Evolutionary conservation across 2,888 invertebrate genomes (phyloP).

Genomic region (Suillia variegata): DNA sequence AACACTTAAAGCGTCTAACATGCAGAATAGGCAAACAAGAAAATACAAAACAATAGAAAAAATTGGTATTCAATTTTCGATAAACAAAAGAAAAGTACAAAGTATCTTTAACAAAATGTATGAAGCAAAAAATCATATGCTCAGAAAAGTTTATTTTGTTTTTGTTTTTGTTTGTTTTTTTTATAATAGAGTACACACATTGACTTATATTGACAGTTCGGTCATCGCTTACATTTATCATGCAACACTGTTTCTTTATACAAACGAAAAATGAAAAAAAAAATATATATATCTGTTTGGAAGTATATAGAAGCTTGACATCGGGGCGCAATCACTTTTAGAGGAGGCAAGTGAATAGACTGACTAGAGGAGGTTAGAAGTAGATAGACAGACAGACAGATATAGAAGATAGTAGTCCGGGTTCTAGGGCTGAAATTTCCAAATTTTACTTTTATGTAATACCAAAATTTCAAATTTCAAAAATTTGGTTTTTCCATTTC

Average conservation of each 20-base stretch:
- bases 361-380: constrained; percentile 14
- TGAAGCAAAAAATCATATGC: not conserved
- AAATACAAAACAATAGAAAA: too few relatives aligned
- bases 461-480: too few relatives aligned
- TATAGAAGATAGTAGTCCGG: constrained; percentile 9
- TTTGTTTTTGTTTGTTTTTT: not conserved
- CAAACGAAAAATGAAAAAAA: not conserved
- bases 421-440: too few relatives aligned
- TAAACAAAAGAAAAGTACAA: constrained; percentile 3
- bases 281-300: not conserved
- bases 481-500: too few relatives aligned
- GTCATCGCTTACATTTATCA: constrained; percentile 3
- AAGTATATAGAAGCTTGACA: not conserved
- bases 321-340: not conserved
- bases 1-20: constrained; percentile 29
- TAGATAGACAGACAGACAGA: constrained; percentile 20
- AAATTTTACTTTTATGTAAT: too few relatives aligned
- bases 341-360: constrained; percentile 4
- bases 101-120: constrained; percentile 1
- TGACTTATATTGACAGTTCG: constrained; percentile 34
- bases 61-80: too few relatives aligned
- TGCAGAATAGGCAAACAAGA: too few relatives aligned
- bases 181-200: constrained; percentile 47
- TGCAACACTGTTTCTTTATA: not conserved
- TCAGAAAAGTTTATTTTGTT: too few relatives aligned